Base-by-base conservation (phyloP, 2,888 invertebrate species). In the Tuberolachnus salignus region DNA sequence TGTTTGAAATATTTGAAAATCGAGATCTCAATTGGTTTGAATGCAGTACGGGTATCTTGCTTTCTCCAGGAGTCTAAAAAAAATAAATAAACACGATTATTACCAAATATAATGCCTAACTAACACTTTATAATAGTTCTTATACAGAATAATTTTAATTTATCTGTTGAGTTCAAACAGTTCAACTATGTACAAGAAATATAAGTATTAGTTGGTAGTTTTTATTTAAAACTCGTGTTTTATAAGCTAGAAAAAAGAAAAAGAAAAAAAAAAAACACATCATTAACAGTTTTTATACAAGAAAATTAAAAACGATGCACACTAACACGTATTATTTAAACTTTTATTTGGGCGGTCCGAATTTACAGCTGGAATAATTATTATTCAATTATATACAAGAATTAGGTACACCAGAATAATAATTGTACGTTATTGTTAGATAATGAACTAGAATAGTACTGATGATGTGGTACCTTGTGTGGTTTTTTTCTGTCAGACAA, bases 51-150 rank as follows among this genome's bases (percentile, higher is more conserved):
- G 84, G 84, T 80, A 84, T 84, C 80, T 82, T 83, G 82, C 83
- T 83, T 80, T 83, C 84, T 63, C 82, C 83, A 14, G 83, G 82
- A 57, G 81, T 81, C 84, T 84, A 83, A n/a, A 84, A n/a, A 84
- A 83, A 83, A 83, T 14, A 81, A 46, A 67, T 42, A 42, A 72
- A 51, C 34, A 34, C n/a, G 26, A 51, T 10, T 34, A 46, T 49
- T 16, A 49, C 21, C 21, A 61, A 11, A 46, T 55, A 59, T n/a
- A 71, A 49, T 6, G 6, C 34, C 34, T 4, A 34, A 6, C 34
- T 34, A 21, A 19, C 19, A 3, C 0, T 3, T 21, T 21, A 19
- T 55, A 10, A 55, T 19, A 55, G 10, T 21, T 13, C 10, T 1
- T 10, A 46, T 46, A 10, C 13, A 26, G 23, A 14, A 34, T 34